Evolutionary conservation across 1,140 invertebrate genomes (phyloP).

Genomic region (Anoplophora glabripennis): DNA sequence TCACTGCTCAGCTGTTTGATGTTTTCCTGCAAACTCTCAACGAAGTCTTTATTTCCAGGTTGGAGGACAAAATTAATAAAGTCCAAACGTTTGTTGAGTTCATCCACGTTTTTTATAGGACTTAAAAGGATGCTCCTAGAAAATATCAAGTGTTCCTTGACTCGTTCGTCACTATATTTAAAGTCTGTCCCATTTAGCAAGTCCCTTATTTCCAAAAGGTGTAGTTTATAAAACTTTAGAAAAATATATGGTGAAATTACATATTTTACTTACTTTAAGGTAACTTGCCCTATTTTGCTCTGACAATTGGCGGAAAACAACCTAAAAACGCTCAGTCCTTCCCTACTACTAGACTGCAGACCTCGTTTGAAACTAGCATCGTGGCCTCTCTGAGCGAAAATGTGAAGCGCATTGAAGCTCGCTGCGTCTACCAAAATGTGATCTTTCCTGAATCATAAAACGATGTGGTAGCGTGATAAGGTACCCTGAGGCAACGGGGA

Average conservation of each 20-base stretch:
- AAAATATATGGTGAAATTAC: too few species aligned
- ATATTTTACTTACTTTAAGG: slow-evolving; percentile 54
- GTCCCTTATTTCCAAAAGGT: too few species aligned
- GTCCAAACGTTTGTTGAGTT: slow-evolving; percentile 58
- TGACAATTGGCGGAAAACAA: slow-evolving; percentile 66
- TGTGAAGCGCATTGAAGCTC: slow-evolving; percentile 70
- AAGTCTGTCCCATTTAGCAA: too few species aligned
- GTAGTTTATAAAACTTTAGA: too few species aligned
- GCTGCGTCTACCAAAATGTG: slow-evolving; percentile 70
- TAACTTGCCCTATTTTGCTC: slow-evolving; percentile 57
- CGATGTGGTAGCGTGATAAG: background rate
- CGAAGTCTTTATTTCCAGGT: slow-evolving; percentile 56
- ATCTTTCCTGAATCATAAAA: slow-evolving; percentile 54
- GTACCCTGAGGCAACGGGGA: too few species aligned
- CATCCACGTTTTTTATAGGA: slow-evolving; percentile 57
- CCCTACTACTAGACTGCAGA: slow-evolving; percentile 55
- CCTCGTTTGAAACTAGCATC: slow-evolving; percentile 72
- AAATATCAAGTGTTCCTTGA: background rate
- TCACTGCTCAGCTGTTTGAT: slow-evolving; percentile 58
- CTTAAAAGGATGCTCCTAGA: slow-evolving; percentile 57
- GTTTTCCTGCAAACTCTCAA: slow-evolving; percentile 56
- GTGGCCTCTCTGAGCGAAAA: slow-evolving; percentile 70
- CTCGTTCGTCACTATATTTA: background rate
- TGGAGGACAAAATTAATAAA: slow-evolving; percentile 62
- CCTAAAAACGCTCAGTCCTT: slow-evolving; percentile 71